A percentile compares a stretch with the other conserved stretches of the same genome.
phyloP scores from a whole-genome alignment of 2,113 vertebrate genomes.

The Nothoprocta perdicaria region DNA sequence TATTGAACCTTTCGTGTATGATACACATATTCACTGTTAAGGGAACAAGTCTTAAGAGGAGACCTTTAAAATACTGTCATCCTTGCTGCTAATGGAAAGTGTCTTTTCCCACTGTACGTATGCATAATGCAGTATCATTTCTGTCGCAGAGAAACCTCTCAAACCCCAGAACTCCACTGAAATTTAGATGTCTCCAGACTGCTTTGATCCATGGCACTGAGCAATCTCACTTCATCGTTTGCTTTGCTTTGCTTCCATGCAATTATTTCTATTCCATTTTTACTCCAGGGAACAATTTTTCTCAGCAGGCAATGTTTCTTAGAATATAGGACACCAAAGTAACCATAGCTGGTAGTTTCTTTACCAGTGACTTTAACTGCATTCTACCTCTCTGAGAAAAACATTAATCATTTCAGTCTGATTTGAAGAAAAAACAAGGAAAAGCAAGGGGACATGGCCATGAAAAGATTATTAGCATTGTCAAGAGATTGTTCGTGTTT shows the following conservation, averaged over 20 bases:
- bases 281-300: background rate
- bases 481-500: background rate
- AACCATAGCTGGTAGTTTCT: background rate
- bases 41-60: background rate
- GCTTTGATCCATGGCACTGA: background rate
- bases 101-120: background rate
- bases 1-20: background rate
- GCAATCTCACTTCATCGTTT: background rate
- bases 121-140: slow-evolving; percentile 20
- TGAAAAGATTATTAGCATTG: background rate
- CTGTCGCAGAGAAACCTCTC: background rate
- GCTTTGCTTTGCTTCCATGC: background rate
- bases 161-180: background rate
- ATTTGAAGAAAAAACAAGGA: background rate
- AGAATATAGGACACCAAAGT: background rate
- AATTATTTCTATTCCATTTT: background rate
- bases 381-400: background rate
- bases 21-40: background rate
- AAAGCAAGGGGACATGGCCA: background rate
- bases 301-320: background rate
- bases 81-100: background rate
- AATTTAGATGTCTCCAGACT: background rate
- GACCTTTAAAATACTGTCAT: background rate
- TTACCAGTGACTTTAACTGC: background rate
- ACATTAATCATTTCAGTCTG: slow-evolving; percentile 2